A percentile compares a stretch with the other conserved stretches of the same genome.
These are phyloP conservation scores for Eptatretus burgeri DNA, from an alignment of 2,113 vertebrate species.

Conservation along the genomic window DNA sequence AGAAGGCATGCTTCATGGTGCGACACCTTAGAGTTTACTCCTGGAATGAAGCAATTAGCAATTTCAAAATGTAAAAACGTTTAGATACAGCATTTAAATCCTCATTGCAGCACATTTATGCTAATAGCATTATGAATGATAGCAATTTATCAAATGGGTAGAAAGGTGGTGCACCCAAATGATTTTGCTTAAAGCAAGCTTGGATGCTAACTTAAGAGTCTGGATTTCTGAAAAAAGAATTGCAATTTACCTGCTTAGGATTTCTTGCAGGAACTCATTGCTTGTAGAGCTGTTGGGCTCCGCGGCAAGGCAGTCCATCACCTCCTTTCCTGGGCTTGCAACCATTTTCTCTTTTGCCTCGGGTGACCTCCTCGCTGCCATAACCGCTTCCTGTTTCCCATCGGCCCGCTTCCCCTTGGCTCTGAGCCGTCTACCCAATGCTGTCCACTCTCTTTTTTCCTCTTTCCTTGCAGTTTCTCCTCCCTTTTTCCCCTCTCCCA, in stretches of 20 bases:
- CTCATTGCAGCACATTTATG: too few relatives aligned
- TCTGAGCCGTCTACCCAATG: background rate
- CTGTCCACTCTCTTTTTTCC: background rate
- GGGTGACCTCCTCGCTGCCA: background rate
- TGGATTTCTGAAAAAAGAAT: slow-evolving; percentile 1
- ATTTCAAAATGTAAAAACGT: too few relatives aligned
- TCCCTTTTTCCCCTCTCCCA: background rate
- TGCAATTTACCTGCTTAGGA: slow-evolving; percentile 40
- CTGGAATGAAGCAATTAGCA: too few relatives aligned
- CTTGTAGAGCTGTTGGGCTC: slow-evolving; percentile 18
- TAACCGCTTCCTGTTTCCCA: background rate
- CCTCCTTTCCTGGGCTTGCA: background rate
- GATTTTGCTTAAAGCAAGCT: too few relatives aligned
- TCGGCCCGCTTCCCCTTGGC: background rate
- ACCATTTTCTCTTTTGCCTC: background rate
- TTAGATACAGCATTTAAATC: too few relatives aligned
- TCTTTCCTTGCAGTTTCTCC: background rate
- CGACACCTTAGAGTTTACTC: too few relatives aligned
- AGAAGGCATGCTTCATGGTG: too few relatives aligned
- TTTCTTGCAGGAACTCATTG: slow-evolving; percentile 41
- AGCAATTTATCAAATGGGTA: too few relatives aligned
- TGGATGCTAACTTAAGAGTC: too few relatives aligned
- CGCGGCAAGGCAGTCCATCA: background rate
- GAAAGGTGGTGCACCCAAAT: too few relatives aligned
- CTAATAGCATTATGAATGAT: too few relatives aligned